phyloP scores from a whole-genome alignment of 2,797 vertebrate species.

The Podargus strigoides region DNA sequence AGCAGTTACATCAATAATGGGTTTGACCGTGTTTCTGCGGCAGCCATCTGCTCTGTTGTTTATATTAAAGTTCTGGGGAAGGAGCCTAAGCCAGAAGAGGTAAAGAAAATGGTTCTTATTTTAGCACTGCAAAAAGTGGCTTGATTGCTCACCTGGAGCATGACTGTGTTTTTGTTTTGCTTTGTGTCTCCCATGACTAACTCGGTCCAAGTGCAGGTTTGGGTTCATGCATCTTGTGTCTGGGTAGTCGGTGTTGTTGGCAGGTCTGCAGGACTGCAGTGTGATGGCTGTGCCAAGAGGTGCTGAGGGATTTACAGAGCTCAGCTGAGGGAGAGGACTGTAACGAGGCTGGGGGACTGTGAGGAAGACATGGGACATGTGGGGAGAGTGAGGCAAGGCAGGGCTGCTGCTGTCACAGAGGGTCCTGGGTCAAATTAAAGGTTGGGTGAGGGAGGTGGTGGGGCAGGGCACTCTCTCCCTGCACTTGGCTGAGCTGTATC shows the following conservation, averaged over 20 bases:
- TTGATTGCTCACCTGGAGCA: not conserved
- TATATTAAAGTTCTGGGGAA: not conserved
- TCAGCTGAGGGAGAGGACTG: not conserved
- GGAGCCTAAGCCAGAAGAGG: not conserved
- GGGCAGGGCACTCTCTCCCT: not conserved
- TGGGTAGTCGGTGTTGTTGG: not conserved
- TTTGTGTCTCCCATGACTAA: not conserved
- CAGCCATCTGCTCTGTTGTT: not conserved
- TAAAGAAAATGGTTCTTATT: not conserved
- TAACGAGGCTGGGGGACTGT: rapidly evolving
- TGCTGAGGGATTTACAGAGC: not conserved
- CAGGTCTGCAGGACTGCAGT: not conserved
- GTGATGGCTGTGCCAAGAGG: not conserved
- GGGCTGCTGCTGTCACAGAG: not conserved
- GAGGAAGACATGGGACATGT: rapidly evolving
- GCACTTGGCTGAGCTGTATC: rapidly evolving
- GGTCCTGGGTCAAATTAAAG: not conserved
- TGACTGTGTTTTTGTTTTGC: not conserved
- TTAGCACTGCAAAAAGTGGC: not conserved
- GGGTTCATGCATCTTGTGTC: not conserved
- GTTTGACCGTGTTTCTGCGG: not conserved
- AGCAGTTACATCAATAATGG: not conserved
- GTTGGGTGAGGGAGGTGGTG: not conserved
- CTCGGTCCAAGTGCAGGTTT: not conserved
- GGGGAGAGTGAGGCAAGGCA: not conserved